phyloP scores from a whole-genome alignment of 2,888 invertebrate genomes.

The Tiphia femorata region DNA sequence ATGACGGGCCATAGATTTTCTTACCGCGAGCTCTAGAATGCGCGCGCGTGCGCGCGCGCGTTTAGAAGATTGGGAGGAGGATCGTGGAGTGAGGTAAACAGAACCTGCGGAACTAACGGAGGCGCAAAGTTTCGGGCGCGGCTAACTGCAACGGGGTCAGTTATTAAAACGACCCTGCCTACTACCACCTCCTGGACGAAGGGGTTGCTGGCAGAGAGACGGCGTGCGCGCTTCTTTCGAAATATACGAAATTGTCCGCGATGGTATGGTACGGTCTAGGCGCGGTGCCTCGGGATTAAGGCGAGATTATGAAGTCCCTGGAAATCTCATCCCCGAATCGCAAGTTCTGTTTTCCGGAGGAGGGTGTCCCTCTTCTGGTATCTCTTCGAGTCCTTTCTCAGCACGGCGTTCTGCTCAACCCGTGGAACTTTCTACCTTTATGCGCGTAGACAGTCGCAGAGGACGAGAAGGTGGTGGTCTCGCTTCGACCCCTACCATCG shows the following conservation, averaged over 20 bases:
- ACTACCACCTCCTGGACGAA: background rate
- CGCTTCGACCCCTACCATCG: background rate
- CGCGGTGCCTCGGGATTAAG: constrained; percentile 12
- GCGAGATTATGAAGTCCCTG: constrained; percentile 34
- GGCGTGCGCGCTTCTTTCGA: constrained; percentile 3
- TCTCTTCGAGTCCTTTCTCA: constrained; percentile 5
- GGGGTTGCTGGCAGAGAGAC: background rate
- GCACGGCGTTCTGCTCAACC: background rate
- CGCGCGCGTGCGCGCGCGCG: constrained; percentile 1
- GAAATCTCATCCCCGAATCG: constrained; percentile 11
- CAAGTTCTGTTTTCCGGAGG: constrained; percentile 22
- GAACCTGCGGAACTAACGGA: constrained; percentile 8
- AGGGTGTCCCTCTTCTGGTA: background rate
- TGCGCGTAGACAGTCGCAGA: background rate
- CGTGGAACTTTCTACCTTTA: no score
- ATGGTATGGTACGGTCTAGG: background rate
- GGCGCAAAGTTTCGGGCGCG: constrained; percentile 28
- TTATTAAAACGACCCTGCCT: constrained; percentile 35
- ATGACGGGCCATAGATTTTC: constrained; percentile 32
- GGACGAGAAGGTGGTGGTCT: constrained; percentile 4
- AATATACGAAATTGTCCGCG: constrained; percentile 24
- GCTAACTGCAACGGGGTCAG: constrained; percentile 34
- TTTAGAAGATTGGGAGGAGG: constrained; percentile 1
- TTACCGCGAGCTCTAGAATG: constrained; percentile 9
- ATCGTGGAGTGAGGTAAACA: background rate